These are phyloP conservation scores for Elgaria multicarinata DNA, from an alignment of 2,113 vertebrate genomes.

Conservation along the genomic window DNA sequence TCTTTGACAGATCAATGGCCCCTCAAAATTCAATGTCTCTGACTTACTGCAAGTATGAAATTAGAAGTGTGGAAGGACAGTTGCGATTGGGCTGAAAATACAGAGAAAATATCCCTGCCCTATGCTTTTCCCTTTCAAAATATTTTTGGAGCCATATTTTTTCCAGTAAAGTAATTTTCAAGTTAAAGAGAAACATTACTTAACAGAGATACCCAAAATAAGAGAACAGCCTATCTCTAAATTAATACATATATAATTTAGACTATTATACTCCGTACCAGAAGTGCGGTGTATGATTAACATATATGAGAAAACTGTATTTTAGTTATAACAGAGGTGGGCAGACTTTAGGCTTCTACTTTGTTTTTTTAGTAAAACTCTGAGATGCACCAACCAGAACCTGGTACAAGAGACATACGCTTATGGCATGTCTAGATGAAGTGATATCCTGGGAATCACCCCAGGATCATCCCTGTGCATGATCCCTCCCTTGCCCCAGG, in stretches of 20 bases:
- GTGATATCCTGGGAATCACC: too few relatives aligned
- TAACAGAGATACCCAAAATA: conserved; percentile 41
- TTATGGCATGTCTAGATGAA: too few relatives aligned
- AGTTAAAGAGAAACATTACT: conserved; percentile 36
- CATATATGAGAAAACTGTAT: background rate
- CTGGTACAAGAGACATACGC: background rate
- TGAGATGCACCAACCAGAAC: background rate
- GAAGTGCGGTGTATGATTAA: background rate
- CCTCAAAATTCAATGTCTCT: background rate
- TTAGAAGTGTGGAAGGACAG: background rate
- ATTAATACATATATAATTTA: background rate
- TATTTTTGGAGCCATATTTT: background rate
- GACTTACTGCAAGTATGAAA: background rate
- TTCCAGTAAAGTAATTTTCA: conserved; percentile 54
- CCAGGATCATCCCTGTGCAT: too few relatives aligned
- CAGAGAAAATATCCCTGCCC: background rate
- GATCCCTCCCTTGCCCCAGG: too few relatives aligned
- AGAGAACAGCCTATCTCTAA: conserved; percentile 18
- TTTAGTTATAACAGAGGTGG: background rate
- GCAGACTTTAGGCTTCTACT: background rate
- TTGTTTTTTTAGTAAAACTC: background rate
- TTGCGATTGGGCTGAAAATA: background rate
- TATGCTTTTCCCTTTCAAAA: background rate
- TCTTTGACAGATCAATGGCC: background rate
- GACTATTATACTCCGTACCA: background rate